phyloP scores from a whole-genome alignment of 2,888 invertebrate genomes.

The Leucoptera coffeella region DNA sequence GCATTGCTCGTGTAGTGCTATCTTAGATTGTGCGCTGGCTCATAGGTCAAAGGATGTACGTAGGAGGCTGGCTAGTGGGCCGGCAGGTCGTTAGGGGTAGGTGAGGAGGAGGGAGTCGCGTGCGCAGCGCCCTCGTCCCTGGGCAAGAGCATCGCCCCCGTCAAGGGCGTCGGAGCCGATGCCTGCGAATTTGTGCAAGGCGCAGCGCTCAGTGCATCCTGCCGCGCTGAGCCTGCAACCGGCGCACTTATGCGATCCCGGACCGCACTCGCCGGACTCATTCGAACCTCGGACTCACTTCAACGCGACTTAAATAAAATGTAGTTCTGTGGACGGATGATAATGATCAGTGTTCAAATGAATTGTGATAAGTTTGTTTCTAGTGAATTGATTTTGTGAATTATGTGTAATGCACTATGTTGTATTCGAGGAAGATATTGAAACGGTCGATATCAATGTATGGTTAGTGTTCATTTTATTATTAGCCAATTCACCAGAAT shows the following conservation, averaged over 20 bases:
- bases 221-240: constrained; percentile 37
- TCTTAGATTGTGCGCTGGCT: no score
- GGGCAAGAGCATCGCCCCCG: constrained; percentile 52
- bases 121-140: constrained; percentile 47
- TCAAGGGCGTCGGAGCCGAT: constrained; percentile 54
- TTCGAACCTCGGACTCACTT: no score
- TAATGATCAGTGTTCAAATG: constrained; percentile 22
- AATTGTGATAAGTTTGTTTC: constrained; percentile 33
- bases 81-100: constrained; percentile 12
- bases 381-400: constrained; percentile 19
- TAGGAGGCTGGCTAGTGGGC: constrained; percentile 4
- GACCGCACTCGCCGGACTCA: constrained; percentile 14
- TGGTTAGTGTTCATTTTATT: constrained; percentile 29
- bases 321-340: no score
- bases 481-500: no score
- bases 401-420: constrained; percentile 24
- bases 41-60: background rate
- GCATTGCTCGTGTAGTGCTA: no score
- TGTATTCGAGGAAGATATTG: constrained; percentile 37
- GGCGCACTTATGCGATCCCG: constrained; percentile 26
- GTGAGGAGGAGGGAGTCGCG: constrained; percentile 37
- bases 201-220: constrained; percentile 48
- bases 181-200: constrained; percentile 53
- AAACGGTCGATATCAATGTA: constrained; percentile 36
- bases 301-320: no score